Conservation (phyloP, 2,888 invertebrate genomes). For the Gerris lacustris region DNA sequence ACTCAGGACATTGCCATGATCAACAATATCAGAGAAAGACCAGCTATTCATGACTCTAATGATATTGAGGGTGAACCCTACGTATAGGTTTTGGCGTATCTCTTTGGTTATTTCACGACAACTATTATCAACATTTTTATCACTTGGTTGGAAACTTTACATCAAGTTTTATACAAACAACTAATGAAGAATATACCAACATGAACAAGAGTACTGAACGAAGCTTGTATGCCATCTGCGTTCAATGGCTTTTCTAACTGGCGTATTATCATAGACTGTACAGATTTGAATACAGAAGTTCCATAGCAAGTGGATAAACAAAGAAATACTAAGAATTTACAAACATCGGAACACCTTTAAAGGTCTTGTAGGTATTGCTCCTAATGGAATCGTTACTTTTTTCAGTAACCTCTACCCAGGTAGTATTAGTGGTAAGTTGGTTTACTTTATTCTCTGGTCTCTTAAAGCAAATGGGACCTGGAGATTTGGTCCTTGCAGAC, state of each 20-base stretch:
- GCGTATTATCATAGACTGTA: too few species aligned
- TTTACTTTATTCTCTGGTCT: too few species aligned
- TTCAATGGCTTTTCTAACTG: slow-evolving; percentile 14
- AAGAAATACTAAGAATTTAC: too few species aligned
- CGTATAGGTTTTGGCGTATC: slow-evolving; percentile 8
- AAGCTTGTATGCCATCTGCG: slow-evolving; percentile 11
- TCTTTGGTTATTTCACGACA: slow-evolving; percentile 7
- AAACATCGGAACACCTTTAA: too few species aligned
- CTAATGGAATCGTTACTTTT: too few species aligned
- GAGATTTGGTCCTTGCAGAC: too few species aligned
- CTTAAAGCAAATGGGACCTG: slow-evolving; percentile 24
- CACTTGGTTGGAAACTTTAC: slow-evolving; percentile 13
- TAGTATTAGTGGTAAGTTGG: too few species aligned
- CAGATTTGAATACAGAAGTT: slow-evolving; percentile 17
- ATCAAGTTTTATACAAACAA: slow-evolving; percentile 9
- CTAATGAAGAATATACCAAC: slow-evolving; percentile 15
- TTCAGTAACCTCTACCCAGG: too few species aligned
- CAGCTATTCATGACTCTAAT: slow-evolving; percentile 18
- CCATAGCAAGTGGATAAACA: slow-evolving; percentile 24
- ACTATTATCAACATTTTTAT: slow-evolving; percentile 11
- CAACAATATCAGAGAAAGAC: slow-evolving; percentile 1
- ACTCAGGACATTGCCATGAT: too few species aligned
- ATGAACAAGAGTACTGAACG: slow-evolving; percentile 15
- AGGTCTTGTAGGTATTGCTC: too few species aligned
- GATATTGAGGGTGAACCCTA: slow-evolving; percentile 16